Evolutionary conservation across 1,140 invertebrate species (phyloP), one percentile per base, ranked within the genome.

Genomic region (Agrypnia vestita): DNA sequence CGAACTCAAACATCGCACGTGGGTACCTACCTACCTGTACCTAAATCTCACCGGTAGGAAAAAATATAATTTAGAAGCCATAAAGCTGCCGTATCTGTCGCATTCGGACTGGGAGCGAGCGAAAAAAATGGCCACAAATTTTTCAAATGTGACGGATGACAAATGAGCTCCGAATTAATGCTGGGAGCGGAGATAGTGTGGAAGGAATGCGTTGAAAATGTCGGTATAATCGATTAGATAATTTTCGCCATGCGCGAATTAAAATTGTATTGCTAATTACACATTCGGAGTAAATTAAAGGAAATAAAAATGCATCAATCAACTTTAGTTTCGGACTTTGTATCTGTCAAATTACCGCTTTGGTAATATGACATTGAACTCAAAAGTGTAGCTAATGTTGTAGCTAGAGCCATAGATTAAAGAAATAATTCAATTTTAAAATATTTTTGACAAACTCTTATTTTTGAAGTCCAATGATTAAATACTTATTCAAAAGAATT

Each of bases 131-230:
- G 51, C 49, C 8, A 19, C 17, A 19, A 73, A 53, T 73, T 73
- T 73, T 73, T 73, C 51, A 73, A 53, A 73, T 53, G 51, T 73
- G 69, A 73, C 69, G n/a, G 69, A 55, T 73, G 69, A 73, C 69
- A 73, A 73, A 73, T 73, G 69, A 73, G 49, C 69, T 47, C 17
- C 47, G 25, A 73, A 73, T 73, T 73, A 73, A 73, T 73, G 69
- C 19, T n/a, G 51, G 69, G 19, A 73, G 53, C 69, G 69, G 69
- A 44, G 19, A 11, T 10, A 25, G 17, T 15, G 17, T 15, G 19
- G n/a, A 61, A 61, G 56, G 56, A 61, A 61, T 61, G 56, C 17
- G 67, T 47, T 71, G 67, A 47, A 71, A 71, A 71, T 71, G 55
- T 59, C 61, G 13, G 61, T 64, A 13, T 19, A 71, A 71, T 71